Evolutionary conservation across 2,113 vertebrate species (phyloP), one percentile per base, ranked within the genome.

Genomic region (Paracyprichromis sp.): DNA sequence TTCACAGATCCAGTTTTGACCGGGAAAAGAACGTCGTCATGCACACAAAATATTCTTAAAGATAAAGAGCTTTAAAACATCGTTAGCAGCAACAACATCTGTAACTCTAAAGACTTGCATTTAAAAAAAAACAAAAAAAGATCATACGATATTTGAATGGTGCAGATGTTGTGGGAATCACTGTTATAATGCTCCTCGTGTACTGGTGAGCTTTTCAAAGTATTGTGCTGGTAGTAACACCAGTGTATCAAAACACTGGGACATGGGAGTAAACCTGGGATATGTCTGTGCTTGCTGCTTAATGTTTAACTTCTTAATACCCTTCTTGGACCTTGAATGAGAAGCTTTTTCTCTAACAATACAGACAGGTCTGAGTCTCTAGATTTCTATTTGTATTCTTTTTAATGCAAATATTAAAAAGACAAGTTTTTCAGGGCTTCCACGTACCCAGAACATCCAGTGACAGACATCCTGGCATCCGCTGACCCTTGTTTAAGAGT

Each of bases 201-300:
- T 54, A 24, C 53, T 24, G n/a, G 7, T 54, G 21, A 53, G n/a
- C 10, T 24, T 24, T 24, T 11, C 53, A 11, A 52, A 5, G 17
- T 19, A 19, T 19, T 9, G 50, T 0, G 63, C 34, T 3, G 63
- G 36, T 9, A 69, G 63, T 0, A 40, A 69, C n/a, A 21, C 34
- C 63, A 40, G 63, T 7, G 0, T 26, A 43, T 45, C 4, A 3
- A 16, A 45, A 73, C 14, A 26, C 0, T 17, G 40, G 40, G 69
- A 73, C 21, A 45, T 7, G 21, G 69, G 69, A 47, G 69, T 17
- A 17, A 45, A 29, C 21, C 69, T 26, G 40, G 69, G 69, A 73
- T 17, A 0, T 1, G 21, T 29, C 14, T 7, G 40, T 47, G 69
- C 24, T 43, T 0, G 21, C 40, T 17, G 40, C 40, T 45, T 73